These are phyloP conservation scores for Brachypalpus laphriformis DNA, from an alignment of 2,888 invertebrate species.

Conservation along the genomic window DNA sequence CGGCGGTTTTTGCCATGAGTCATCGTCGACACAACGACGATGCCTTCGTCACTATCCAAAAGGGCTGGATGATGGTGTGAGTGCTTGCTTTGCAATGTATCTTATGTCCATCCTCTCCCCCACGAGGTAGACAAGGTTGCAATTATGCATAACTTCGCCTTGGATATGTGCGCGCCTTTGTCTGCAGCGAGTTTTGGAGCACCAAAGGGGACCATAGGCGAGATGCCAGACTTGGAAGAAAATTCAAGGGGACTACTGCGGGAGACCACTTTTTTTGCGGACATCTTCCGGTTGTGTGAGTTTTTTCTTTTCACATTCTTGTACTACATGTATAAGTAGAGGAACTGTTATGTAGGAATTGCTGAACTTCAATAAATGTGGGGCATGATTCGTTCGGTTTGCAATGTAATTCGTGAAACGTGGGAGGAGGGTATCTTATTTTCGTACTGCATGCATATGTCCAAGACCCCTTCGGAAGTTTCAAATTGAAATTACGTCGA, in stretches of 20 bases:
- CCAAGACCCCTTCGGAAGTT: not conserved
- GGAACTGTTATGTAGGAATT: conserved; percentile 30
- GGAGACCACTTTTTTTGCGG: conserved; percentile 20
- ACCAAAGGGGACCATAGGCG: not conserved
- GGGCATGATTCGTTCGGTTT: conserved; percentile 24
- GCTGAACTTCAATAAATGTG: conserved; percentile 23
- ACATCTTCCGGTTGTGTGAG: conserved; percentile 60
- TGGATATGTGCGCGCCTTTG: conserved; percentile 35
- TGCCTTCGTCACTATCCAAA: conserved; percentile 40
- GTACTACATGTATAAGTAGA: conserved; percentile 16
- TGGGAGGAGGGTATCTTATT: not conserved
- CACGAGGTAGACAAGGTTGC: conserved; percentile 41
- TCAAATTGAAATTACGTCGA: conserved; percentile 17
- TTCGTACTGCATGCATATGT: not conserved
- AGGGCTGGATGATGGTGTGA: conserved; percentile 11
- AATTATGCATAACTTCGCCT: conserved; percentile 62
- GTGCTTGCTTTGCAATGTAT: not conserved
- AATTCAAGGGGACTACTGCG: conserved; percentile 13
- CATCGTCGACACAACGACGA: conserved; percentile 43
- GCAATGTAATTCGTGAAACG: not conserved
- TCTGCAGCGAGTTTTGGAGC: conserved; percentile 37
- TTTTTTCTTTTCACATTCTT: conserved; percentile 12
- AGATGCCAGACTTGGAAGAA: conserved; percentile 13
- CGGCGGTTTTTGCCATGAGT: conserved; percentile 36
- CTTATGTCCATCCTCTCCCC: conserved; percentile 1